Percentiles rank a stretch among this genome's conserved stretches.
Conservation (phyloP, 2,888 invertebrate genomes). For the Troides helena region DNA sequence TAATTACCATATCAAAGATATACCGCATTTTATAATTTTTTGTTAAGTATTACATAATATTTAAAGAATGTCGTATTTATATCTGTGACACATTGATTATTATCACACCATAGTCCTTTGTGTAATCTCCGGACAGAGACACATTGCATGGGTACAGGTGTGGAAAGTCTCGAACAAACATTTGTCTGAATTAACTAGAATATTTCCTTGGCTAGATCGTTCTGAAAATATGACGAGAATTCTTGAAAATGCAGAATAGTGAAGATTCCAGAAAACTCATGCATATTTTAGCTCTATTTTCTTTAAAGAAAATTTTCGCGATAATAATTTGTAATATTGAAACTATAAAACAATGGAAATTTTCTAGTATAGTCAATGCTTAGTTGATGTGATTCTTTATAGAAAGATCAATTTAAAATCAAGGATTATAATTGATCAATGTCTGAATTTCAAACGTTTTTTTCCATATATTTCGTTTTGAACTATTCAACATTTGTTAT, state of each 20-base stretch:
- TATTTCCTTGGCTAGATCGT: constrained; percentile 17
- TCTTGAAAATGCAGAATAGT: neutral
- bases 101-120: constrained; percentile 11
- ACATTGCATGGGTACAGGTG: constrained; percentile 41
- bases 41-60: neutral
- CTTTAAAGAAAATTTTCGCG: neutral
- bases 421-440: too few species aligned
- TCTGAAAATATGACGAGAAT: constrained; percentile 13
- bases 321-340: neutral
- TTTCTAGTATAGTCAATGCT: too few species aligned
- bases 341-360: neutral
- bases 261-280: neutral
- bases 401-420: too few species aligned
- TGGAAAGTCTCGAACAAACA: constrained; percentile 41
- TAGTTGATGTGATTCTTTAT: too few species aligned
- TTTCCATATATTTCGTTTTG: too few species aligned
- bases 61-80: neutral
- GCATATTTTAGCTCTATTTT: constrained; percentile 7
- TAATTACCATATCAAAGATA: too few species aligned
- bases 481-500: too few species aligned
- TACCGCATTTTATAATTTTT: neutral
- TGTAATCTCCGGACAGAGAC: constrained; percentile 40
- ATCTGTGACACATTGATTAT: neutral
- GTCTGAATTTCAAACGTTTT: too few species aligned
- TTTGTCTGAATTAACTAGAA: constrained; percentile 39